phyloP scores from a whole-genome alignment of 2,888 invertebrate genomes.

The Megamerina dolium region DNA sequence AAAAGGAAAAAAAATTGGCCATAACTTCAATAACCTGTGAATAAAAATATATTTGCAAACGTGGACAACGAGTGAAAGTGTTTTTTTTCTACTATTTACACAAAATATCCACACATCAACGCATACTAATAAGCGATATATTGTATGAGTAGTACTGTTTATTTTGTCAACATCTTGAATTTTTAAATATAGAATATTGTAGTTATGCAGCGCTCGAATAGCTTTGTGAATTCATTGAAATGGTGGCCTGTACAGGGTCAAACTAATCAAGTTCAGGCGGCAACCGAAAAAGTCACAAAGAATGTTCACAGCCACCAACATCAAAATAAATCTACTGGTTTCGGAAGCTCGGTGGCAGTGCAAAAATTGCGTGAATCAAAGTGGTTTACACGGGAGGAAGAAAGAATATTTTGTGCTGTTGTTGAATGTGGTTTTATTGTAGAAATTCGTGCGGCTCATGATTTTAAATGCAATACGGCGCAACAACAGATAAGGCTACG shows the following conservation, averaged over 20 bases:
- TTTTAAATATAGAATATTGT: too few species aligned
- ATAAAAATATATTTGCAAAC: too few species aligned
- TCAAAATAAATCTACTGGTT: constrained; percentile 44
- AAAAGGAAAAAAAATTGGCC: too few species aligned
- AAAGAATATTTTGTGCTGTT: constrained; percentile 65
- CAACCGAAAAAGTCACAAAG: constrained; percentile 42
- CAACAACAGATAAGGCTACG: constrained; percentile 8
- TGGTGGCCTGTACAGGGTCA: constrained; percentile 47
- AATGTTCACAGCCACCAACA: too few species aligned
- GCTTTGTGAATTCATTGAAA: constrained; percentile 47
- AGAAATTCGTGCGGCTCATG: constrained; percentile 57
- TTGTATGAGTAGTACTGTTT: too few species aligned
- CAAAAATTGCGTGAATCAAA: constrained; percentile 68
- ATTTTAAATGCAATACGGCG: constrained; percentile 43
- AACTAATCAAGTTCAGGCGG: constrained; percentile 40
- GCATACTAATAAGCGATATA: too few species aligned
- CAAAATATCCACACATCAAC: too few species aligned
- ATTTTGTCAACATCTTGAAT: too few species aligned
- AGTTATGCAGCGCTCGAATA: constrained; percentile 48
- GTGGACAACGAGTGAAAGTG: too few species aligned
- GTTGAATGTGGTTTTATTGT: constrained; percentile 68
- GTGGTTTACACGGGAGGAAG: constrained; percentile 68
- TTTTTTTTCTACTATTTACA: too few species aligned
- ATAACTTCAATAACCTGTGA: too few species aligned
- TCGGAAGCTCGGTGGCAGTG: constrained; percentile 63